These are phyloP conservation scores for Macrochelys suwanniensis DNA, from an alignment of 2,797 vertebrate species.

Conservation along the genomic window DNA sequence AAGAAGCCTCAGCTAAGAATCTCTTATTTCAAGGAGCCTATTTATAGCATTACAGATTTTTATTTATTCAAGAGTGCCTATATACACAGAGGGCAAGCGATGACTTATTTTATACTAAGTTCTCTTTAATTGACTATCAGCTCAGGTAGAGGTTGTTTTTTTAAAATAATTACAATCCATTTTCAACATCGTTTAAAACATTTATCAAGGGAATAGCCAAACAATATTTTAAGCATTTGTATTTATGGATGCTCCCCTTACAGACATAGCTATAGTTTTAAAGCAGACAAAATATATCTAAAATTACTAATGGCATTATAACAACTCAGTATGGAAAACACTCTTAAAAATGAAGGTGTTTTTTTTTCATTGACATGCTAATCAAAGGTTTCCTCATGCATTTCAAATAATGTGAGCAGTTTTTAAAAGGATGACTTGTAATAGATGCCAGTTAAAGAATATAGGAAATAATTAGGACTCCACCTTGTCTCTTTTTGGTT, in stretches of 20 bases:
- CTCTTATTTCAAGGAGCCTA: slow-evolving; percentile 83
- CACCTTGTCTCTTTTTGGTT: neutral
- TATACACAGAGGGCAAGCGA: slow-evolving; percentile 5
- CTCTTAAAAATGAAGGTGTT: neutral
- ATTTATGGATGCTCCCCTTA: neutral
- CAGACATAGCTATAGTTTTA: slow-evolving; percentile 1
- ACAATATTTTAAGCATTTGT: slow-evolving; percentile 9
- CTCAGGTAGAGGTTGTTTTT: slow-evolving; percentile 36
- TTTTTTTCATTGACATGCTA: neutral
- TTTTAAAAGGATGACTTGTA: neutral
- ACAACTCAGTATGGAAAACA: neutral
- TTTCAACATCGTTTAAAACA: slow-evolving; percentile 29
- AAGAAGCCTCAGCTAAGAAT: slow-evolving; percentile 67
- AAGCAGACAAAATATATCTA: slow-evolving; percentile 22
- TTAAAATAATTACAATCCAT: slow-evolving; percentile 44
- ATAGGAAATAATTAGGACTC: slow-evolving; percentile 3
- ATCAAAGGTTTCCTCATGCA: accelerated
- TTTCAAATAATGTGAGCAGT: neutral
- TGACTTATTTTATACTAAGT: slow-evolving; percentile 39
- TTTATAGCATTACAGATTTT: slow-evolving; percentile 80
- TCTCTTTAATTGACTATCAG: slow-evolving; percentile 55
- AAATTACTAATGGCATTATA: slow-evolving; percentile 17
- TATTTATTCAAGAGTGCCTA: slow-evolving; percentile 81
- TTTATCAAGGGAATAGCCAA: slow-evolving; percentile 20
- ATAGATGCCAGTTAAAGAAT: slow-evolving; percentile 8